Conservation (phyloP, 2,113 vertebrate species). For the Pachypanchax playfairii region DNA sequence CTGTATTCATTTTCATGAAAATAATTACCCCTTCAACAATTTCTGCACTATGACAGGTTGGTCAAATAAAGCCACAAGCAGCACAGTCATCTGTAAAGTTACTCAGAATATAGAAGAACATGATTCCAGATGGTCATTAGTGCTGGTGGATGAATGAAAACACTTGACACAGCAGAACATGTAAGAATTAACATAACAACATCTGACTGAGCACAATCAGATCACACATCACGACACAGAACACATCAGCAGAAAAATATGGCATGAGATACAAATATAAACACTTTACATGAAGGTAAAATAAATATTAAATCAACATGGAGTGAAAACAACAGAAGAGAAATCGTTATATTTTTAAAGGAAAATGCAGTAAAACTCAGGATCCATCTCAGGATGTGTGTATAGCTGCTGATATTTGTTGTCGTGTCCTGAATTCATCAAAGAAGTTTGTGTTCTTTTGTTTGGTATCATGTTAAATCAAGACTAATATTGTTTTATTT, state of each 20-base stretch:
- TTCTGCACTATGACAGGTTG: too few species aligned
- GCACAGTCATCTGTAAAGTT: too few species aligned
- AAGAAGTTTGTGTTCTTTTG: too few species aligned
- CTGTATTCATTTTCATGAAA: too few species aligned
- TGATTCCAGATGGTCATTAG: too few species aligned
- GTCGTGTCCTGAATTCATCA: too few species aligned
- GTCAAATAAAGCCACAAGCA: too few species aligned
- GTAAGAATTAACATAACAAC: not conserved
- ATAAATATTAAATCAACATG: not conserved
- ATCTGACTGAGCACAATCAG: not conserved
- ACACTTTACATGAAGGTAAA: not conserved
- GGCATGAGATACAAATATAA: not conserved
- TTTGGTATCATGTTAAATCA: not conserved
- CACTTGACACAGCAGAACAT: not conserved
- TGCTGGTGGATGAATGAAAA: too few species aligned
- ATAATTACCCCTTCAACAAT: too few species aligned
- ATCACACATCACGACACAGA: not conserved
- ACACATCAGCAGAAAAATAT: not conserved
- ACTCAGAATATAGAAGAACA: too few species aligned
- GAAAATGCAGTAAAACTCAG: not conserved
- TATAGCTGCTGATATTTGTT: too few species aligned
- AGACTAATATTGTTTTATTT: not conserved
- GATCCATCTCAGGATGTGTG: not conserved
- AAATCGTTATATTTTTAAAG: not conserved
- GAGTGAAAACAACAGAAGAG: not conserved